Percentiles rank a stretch among this genome's conserved stretches.
Evolutionary conservation across 2,113 vertebrate species (phyloP).

Genomic region (Cyanoramphus novaezelandiae): DNA sequence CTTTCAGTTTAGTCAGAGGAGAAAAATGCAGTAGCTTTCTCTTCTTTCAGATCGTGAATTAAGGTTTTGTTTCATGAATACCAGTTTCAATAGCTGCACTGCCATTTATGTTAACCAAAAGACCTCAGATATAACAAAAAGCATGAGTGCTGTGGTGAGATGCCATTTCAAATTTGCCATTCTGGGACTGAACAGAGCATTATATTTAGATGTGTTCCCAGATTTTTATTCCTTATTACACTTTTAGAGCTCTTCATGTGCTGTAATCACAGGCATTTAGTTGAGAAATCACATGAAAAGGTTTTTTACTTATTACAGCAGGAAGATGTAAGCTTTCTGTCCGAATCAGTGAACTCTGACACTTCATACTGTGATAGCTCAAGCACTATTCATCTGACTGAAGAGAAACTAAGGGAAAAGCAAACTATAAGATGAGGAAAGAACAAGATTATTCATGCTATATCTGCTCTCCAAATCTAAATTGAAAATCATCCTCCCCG

Average conservation of each 20-base stretch:
- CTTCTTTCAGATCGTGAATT: slow-evolving; percentile 37
- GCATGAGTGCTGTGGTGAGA: background rate
- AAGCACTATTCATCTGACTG: background rate
- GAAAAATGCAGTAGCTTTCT: slow-evolving; percentile 58
- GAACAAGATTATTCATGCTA: background rate
- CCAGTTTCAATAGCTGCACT: slow-evolving; percentile 18
- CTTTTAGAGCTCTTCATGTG: background rate
- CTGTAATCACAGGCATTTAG: background rate
- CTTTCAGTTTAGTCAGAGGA: slow-evolving; percentile 53
- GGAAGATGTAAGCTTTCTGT: background rate
- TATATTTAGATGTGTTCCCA: background rate
- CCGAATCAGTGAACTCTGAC: background rate
- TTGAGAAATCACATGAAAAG: background rate
- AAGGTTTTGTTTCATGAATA: slow-evolving; percentile 15
- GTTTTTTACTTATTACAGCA: background rate
- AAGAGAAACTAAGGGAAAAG: background rate
- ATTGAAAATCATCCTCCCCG: background rate
- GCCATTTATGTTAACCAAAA: background rate
- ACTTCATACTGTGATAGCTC: background rate
- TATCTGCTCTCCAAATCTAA: background rate
- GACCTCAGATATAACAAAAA: background rate
- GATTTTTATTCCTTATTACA: background rate
- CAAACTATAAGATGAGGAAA: background rate
- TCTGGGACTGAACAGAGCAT: background rate
- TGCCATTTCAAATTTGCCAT: background rate